phyloP scores from a whole-genome alignment of 2,797 vertebrate genomes.

The Nothura maculosa region DNA sequence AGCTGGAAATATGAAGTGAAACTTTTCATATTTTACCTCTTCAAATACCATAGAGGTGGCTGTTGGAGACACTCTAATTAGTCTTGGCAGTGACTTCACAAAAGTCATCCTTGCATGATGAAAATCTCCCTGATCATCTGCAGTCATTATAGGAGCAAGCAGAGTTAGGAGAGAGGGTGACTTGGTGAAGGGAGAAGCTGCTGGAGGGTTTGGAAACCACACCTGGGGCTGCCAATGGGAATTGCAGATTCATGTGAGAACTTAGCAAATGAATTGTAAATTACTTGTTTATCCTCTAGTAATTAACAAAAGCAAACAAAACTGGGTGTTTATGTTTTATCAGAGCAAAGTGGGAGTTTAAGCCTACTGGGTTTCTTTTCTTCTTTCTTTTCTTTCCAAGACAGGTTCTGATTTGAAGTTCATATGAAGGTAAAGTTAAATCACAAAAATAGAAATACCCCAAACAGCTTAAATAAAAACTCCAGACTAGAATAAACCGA shows the following conservation, averaged over 20 bases:
- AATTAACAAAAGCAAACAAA: neutral
- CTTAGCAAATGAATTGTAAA: neutral
- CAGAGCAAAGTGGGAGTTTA: neutral
- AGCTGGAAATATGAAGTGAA: neutral
- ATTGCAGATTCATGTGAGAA: neutral
- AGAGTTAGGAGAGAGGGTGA: neutral
- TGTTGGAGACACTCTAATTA: neutral
- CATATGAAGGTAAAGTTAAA: neutral
- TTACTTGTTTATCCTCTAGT: conserved; percentile 6
- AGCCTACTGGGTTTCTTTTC: neutral
- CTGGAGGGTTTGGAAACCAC: neutral
- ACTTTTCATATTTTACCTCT: neutral
- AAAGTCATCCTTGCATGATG: neutral
- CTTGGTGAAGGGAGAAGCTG: neutral
- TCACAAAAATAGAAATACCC: neutral
- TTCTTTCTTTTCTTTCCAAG: neutral
- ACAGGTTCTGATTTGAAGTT: neutral
- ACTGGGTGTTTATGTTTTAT: neutral
- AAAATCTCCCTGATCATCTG: neutral
- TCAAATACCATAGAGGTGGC: neutral
- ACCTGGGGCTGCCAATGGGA: conserved; percentile 1
- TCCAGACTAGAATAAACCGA: neutral
- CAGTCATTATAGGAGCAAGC: neutral
- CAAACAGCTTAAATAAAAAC: neutral
- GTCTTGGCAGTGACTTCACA: neutral